These are phyloP conservation scores for Cynopterus sphinx DNA, from an alignment of 2,797 vertebrate species.

Conservation along the genomic window DNA sequence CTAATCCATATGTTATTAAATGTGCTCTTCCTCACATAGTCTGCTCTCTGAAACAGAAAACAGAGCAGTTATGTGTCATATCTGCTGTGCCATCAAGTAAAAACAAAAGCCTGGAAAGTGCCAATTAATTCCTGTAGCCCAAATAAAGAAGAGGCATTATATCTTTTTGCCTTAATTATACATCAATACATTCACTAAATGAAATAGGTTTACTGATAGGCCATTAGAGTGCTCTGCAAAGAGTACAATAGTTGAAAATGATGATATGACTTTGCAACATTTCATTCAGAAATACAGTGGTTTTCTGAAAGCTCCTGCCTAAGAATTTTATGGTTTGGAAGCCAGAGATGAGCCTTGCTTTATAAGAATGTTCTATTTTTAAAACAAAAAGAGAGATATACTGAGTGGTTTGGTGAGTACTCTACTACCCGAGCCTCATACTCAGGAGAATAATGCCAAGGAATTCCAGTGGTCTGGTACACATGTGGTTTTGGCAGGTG, in stretches of 20 bases:
- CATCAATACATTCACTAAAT: neutral
- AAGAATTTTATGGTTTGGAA: slow-evolving; percentile 62
- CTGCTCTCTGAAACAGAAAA: neutral
- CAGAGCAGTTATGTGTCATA: neutral
- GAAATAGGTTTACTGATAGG: neutral
- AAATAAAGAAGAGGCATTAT: neutral
- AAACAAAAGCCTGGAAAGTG: neutral
- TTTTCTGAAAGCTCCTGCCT: slow-evolving; percentile 69
- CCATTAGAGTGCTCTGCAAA: neutral
- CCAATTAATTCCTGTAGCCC: neutral
- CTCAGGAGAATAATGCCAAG: slow-evolving; percentile 78
- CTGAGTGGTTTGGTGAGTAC: slow-evolving; percentile 66
- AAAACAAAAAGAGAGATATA: slow-evolving; percentile 60
- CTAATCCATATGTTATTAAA: neutral
- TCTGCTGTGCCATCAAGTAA: neutral
- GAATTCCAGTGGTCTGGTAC: slow-evolving; percentile 79
- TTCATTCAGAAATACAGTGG: slow-evolving; percentile 67
- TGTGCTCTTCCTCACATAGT: neutral
- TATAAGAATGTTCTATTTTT: slow-evolving; percentile 58
- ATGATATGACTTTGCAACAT: slow-evolving; percentile 5
- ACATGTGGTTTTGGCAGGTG: slow-evolving; percentile 83
- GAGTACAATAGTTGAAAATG: neutral
- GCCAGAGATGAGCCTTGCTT: slow-evolving; percentile 70
- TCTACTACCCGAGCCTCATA: slow-evolving; percentile 57
- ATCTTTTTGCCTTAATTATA: neutral